phyloP scores from a whole-genome alignment of 2,113 vertebrate genomes.

The Epinephelus moara region DNA sequence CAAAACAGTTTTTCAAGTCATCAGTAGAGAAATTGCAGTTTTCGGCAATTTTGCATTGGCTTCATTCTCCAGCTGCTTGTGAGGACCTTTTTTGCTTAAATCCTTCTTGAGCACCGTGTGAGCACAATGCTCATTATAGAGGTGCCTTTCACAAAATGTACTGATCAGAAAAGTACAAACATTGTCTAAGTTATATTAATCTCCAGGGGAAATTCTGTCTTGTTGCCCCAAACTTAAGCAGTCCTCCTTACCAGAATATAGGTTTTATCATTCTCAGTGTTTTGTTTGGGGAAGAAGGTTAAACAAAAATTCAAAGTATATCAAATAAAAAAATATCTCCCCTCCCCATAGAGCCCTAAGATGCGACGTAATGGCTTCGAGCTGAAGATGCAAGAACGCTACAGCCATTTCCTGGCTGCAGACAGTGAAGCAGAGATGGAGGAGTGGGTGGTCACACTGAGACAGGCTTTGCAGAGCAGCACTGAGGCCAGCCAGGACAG shows the following conservation, averaged over 20 bases:
- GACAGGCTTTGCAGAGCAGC: constrained; percentile 93
- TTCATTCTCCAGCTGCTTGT: too few species aligned
- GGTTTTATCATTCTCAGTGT: not conserved
- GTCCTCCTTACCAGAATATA: not conserved
- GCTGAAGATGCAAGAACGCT: constrained; percentile 96
- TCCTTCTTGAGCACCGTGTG: not conserved
- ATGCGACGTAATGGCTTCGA: constrained; percentile 95
- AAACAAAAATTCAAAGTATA: not conserved
- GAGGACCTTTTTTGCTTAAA: not conserved
- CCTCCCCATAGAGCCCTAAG: constrained; percentile 88
- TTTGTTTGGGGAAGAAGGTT: not conserved
- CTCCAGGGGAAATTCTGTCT: not conserved
- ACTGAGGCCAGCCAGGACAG: constrained; percentile 89
- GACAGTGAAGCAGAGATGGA: constrained; percentile 98
- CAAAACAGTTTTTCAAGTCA: too few species aligned
- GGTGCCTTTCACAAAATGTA: not conserved
- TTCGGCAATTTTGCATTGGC: too few species aligned
- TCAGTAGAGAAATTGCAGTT: too few species aligned
- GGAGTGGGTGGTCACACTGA: constrained; percentile 94
- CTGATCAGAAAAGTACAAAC: not conserved
- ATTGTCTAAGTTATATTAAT: not conserved
- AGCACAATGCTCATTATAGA: not conserved
- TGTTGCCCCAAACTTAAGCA: not conserved
- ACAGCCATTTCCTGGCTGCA: constrained; percentile 96
- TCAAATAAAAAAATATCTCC: not conserved